These are phyloP conservation scores for Oceanites oceanicus DNA, from an alignment of 2,113 vertebrate species.

Conservation along the genomic window DNA sequence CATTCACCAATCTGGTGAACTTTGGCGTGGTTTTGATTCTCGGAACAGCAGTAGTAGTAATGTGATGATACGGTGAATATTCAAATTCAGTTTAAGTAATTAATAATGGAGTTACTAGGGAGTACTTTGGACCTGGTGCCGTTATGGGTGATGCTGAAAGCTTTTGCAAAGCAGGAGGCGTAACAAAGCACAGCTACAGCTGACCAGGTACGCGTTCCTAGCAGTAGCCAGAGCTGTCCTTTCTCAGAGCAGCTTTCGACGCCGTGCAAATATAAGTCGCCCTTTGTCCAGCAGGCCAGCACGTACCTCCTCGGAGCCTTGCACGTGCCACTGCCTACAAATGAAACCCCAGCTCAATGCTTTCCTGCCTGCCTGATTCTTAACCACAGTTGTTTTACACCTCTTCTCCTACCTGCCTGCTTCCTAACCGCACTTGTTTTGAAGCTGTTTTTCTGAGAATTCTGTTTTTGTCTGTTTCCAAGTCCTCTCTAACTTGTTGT, in stretches of 20 bases:
- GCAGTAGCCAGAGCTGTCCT: not conserved
- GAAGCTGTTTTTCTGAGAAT: not conserved
- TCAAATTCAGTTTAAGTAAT: no score
- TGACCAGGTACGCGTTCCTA: not conserved
- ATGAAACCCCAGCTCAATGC: not conserved
- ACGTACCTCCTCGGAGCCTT: not conserved
- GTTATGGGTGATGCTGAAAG: not conserved
- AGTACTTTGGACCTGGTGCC: not conserved
- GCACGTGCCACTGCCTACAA: not conserved
- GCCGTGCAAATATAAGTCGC: accelerated
- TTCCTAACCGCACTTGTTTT: not conserved
- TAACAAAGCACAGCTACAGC: not conserved
- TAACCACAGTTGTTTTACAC: not conserved
- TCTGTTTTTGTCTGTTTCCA: not conserved
- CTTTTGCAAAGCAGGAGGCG: not conserved
- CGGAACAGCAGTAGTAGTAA: no score
- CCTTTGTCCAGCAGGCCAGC: not conserved
- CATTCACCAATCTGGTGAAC: not conserved
- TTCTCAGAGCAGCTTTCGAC: not conserved
- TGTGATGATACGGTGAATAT: no score
- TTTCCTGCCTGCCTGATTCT: not conserved
- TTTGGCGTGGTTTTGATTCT: not conserved
- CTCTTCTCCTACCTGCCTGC: not conserved
- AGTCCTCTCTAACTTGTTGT: not conserved
- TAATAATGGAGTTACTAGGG: not conserved